These are phyloP conservation scores for Schizopygopsis malacanthus DNA, from an alignment of 2,797 vertebrate species.

Conservation along the genomic window DNA sequence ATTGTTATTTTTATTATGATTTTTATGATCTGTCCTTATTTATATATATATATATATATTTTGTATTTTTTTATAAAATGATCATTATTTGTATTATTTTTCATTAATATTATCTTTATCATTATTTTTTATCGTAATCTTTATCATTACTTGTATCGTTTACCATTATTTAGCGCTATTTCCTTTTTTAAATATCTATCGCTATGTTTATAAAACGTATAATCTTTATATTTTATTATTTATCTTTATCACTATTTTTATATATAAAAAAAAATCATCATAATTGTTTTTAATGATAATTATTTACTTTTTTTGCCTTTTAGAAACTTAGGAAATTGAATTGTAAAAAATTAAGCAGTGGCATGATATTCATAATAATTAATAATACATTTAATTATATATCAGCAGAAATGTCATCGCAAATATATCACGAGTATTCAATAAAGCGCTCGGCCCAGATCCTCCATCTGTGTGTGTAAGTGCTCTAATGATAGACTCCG, in stretches of 20 bases:
- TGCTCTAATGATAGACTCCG: constrained; percentile 57
- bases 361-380: neutral
- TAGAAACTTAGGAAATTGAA: neutral
- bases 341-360: neutral
- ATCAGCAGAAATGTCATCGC: neutral
- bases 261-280: neutral
- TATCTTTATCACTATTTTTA: neutral
- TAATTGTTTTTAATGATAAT: neutral
- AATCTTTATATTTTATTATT: neutral
- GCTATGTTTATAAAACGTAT: neutral
- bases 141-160: neutral
- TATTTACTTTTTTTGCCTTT: neutral
- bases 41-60: neutral
- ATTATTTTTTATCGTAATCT: neutral
- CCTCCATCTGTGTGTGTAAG: constrained; percentile 54
- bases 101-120: neutral
- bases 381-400: neutral
- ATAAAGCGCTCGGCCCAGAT: neutral
- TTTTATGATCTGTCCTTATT: too few species aligned
- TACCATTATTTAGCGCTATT: neutral
- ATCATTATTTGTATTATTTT: neutral
- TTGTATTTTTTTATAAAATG: neutral
- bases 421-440: neutral
- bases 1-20: too few species aligned
- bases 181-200: neutral